These are phyloP conservation scores for Hylaeus volcanicus DNA, from an alignment of 1,140 invertebrate genomes.

Conservation along the genomic window DNA sequence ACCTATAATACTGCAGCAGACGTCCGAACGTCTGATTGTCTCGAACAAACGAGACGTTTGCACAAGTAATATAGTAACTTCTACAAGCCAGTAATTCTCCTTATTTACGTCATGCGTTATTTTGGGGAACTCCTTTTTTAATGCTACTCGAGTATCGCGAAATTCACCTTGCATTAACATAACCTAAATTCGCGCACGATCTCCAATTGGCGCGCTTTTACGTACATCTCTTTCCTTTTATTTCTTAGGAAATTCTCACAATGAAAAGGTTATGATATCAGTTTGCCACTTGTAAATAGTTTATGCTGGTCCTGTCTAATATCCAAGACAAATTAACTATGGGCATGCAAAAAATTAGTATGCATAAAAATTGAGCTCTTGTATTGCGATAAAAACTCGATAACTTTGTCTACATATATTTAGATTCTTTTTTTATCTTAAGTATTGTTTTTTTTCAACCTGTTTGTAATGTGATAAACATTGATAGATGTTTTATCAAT, in stretches of 20 bases:
- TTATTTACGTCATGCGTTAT: neutral
- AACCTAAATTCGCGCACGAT: constrained; percentile 18
- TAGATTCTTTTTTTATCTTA: neutral
- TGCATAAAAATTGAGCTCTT: neutral
- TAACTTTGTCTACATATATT: neutral
- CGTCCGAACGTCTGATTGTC: constrained; percentile 70
- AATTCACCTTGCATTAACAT: constrained; percentile 20
- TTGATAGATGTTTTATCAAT: neutral
- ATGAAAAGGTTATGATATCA: constrained; percentile 4
- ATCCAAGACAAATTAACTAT: neutral
- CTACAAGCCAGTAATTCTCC: constrained; percentile 2
- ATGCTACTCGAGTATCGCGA: neutral
- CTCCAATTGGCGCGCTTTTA: constrained; percentile 31
- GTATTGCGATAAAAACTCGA: neutral
- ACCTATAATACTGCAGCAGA: constrained; percentile 72
- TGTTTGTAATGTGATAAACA: neutral
- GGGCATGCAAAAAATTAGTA: neutral
- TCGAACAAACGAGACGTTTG: constrained; percentile 75
- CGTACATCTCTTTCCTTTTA: neutral
- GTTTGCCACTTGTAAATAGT: neutral
- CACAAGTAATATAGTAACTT: constrained; percentile 71
- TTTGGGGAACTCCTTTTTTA: neutral
- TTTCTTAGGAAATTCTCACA: neutral
- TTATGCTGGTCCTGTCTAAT: neutral
- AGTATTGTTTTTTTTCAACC: neutral